Base-by-base conservation (phyloP, 2,113 vertebrate species). In the Sylvietta virens region DNA sequence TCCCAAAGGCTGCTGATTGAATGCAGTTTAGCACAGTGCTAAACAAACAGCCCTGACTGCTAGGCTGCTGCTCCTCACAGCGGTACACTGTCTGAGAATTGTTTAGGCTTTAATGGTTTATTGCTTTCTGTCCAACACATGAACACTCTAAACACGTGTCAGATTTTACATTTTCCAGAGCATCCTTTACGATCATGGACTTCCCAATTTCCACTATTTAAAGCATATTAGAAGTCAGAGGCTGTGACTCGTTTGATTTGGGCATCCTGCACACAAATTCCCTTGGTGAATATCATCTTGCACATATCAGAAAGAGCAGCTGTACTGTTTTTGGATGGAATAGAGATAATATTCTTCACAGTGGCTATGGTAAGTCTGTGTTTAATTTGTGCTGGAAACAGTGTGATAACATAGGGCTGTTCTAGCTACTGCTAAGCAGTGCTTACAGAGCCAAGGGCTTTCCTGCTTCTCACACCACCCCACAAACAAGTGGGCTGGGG, bases 401-500 rank as follows among this genome's bases (percentile, higher is more conserved):
- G 23, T 31, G 37, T 50, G 44, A 11, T 14, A 76, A 35, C 26
- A 50, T 3, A 40, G 14, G 8, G 12, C 47, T 42, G 22, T 19
- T 72, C 50, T 45, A 8, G 9, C 27, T 26, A 31, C 12, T 77
- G 44, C 45, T 60, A 23, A 76, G 48, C 56, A 70, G 44, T 3
- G 18, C 35, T 73, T n/a, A 11, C 8, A 24, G 23, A n/a, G 12
- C 19, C 28, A 12, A 86, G 12, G 33, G 28, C n/a, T 67, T 61
- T 73, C 31, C 48, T 16, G 18, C 21, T 35, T 45, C 50, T 64
- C 19, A 33, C 18, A 10, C 39, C 27, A n/a, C 22, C 10, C 10
- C 50, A 47, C 35, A 16, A 71, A 48, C 0, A 0, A 27, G 35
- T 4, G 35, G 12, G 23, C 27, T 44, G 21, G 17, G 20, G 6